Evolutionary conservation across 1,140 invertebrate species (phyloP), one percentile per base, ranked within the genome.

Genomic region (Ceratina calcarata): DNA sequence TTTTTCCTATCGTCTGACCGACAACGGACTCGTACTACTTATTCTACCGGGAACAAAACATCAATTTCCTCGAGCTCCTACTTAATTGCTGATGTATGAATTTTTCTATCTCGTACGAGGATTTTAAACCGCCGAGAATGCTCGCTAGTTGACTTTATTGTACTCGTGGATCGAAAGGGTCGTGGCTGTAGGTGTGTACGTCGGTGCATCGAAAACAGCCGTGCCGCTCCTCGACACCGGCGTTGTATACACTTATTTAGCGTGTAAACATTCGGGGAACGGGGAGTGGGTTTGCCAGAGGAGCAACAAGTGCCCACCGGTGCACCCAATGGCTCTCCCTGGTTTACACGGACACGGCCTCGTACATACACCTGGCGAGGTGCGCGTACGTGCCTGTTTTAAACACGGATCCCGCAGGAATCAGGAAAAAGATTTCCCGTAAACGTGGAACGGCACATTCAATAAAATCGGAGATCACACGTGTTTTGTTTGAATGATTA

Each of bases 221-320:
- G 58, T 24, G 60, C 22, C 67, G 72, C 66, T 76, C 64, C 77
- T 77, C 78, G 83, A 69, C 72, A 71, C 58, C 49, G 71, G 58
- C 80, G 78, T 84, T 85, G 78, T 85, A 80, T 73, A 81, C 84
- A 82, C 85, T 89, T 90, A 87, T 90, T 90, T 90, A 90, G 86
- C 85, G 83, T 86, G 88, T 90, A 90, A 90, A 90, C 88, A 89
- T 86, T 85, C 79, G 80, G 71, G 67, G 37, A 10, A 6, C 6
- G 37, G 37, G 37, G 2, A 4, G 27, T 1, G 77, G 83, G 81
- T 78, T 84, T 83, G 86, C 88, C 84, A 82, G 82, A 82, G 69
- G 82, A 89, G 89, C 89, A 90, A 90, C 89, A 90, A 90, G 89
- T 90, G 89, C 83, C 83, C 85, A 78, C 78, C 65, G 69, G 77